Base-by-base conservation (phyloP, 1,140 invertebrate genomes). In the Cephus cinctus region DNA sequence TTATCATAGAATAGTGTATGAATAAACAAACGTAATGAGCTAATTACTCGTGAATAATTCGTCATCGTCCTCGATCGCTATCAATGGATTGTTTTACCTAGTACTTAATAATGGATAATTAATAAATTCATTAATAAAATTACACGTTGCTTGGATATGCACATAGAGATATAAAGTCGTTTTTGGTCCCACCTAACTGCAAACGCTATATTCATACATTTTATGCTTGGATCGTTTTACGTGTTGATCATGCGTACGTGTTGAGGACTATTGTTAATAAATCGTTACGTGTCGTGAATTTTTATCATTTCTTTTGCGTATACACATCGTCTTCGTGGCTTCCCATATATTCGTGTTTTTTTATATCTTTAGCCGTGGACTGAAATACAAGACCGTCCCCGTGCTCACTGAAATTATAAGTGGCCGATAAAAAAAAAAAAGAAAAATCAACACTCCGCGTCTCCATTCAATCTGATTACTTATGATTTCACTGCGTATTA, bases 171-270 rank as follows among this genome's bases (percentile, higher is more conserved):
- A 76, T 74, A 74, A 75, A 75, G 72, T 76, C 67, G 63, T 77
- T 75, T 76, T 77, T 77, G 75, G 75, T 77, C 73, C 75, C 75
- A 77, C 73, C 75, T 76, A 76, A 75, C 71, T 73, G 67, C 73
- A 76, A 75, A 76, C 70, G 65, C 73, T 75, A 76, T 74, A 76
- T 72, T 75, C 73, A 70, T 71, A 73, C 70, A 71, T 64, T 43
- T 49, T 52, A 43, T 52, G n/a, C 34, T 41, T 56, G 50, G 49
- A 43, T 56, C 52, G 52, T 46, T 50, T 20, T 55, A 39, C 19
- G 43, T 52, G 45, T 59, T 6, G 20, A 15, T 31, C 43, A 36
- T 52, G 46, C 41, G 43, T 57, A 32, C 43, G 15, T 52, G 23
- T 49, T 35, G 9, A 31, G 15, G 38, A 39, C 11, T 22, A 31